Evolutionary conservation across 1,140 invertebrate genomes (phyloP).

Genomic region (Helicorthomorpha holstii): DNA sequence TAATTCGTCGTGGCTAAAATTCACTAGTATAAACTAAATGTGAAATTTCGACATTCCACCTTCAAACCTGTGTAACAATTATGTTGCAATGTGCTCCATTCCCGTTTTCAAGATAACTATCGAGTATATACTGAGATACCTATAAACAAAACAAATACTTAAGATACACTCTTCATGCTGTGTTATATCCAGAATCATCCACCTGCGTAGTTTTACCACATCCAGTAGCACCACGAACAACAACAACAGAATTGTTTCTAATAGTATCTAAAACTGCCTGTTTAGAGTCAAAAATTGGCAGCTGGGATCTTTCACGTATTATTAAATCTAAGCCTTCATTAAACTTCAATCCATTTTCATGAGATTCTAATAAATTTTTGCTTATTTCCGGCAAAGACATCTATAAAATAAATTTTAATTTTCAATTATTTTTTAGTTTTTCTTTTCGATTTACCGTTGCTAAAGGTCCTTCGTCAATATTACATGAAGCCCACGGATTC

Average conservation of each 20-base stretch:
- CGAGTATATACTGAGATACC: conserved; percentile 90
- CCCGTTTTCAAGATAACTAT: conserved; percentile 75
- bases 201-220: conserved; percentile 61
- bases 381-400: conserved; percentile 5
- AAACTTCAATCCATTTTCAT: not conserved
- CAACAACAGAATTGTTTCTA: conserved; percentile 66
- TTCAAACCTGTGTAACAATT: conserved; percentile 58
- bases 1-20: conserved; percentile 60
- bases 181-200: not conserved
- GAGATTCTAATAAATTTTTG: not conserved
- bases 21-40: not conserved
- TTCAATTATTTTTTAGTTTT: not conserved
- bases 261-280: conserved; percentile 63
- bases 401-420: conserved; percentile 1
- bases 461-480: conserved; percentile 84
- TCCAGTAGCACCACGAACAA: conserved; percentile 86
- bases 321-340: conserved; percentile 25
- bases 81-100: conserved; percentile 69
- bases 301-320: conserved; percentile 44
- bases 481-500: conserved; percentile 88
- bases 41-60: not conserved
- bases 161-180: not conserved
- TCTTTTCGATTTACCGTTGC: conserved; percentile 36
- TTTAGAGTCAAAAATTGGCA: conserved; percentile 59
- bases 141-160: conserved; percentile 22